Base-by-base conservation (phyloP, 2,888 invertebrate species). In the Drosophila rubida region DNA sequence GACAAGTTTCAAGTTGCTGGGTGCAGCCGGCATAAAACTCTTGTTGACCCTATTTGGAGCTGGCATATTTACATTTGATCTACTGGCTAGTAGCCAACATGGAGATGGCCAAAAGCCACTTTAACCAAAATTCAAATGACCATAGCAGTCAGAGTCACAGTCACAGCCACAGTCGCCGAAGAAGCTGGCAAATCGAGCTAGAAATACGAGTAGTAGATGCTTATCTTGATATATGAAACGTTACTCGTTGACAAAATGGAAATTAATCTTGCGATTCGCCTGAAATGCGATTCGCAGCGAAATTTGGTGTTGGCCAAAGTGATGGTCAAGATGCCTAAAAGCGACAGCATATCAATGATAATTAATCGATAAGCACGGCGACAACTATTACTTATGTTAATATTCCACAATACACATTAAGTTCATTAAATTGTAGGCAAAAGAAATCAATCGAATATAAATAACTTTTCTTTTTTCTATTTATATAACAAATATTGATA, bases 1-100 rank as follows among this genome's bases (percentile, higher is more conserved):
- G 42, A 54, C 51, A 32, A 66, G 32, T 44, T 63, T 42, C 1
- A 35, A 55, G 25, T 42, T 51, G 45, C 48, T 60, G 39, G 75
- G 71, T 61, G 75, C 71, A 67, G 75, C 63, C 58, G 37, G 27
- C 16, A 41, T 51, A 48, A 35, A 60, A 48, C 45, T 32, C 58
- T 64, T 58, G 35, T 42, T 78, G 70, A 63, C 77, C 80, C 61
- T 68, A 75, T 72, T 81, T 67, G 67, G 68, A 19, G 16, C 39
- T 61, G 27, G 51, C 58, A 58, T 63, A 76, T 81, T 84, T 76
- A 69, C 78, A 81, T 84, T 78, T 63, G 55, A 68, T 62, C 37
- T 64, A 69, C 69, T 64, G 64, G 69, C 54, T 64, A 68, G 63
- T 77, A 13, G 74, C 78, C 50, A 62, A 77, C 73, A 60, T 42